phyloP scores from a whole-genome alignment of 2,888 invertebrate genomes.

The Masnerella sp. region DNA sequence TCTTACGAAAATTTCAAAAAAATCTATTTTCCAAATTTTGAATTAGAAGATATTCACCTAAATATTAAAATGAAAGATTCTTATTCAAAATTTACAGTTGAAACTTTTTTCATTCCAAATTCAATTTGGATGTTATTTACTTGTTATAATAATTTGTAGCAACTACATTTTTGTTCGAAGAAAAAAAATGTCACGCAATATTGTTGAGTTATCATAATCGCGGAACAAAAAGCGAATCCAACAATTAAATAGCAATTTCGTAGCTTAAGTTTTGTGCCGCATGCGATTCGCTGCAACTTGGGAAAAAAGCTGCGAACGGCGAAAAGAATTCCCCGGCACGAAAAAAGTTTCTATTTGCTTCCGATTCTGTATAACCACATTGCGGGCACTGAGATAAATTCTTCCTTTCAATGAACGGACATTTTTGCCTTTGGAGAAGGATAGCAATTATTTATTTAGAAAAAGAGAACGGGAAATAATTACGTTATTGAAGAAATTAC shows the following conservation, averaged over 20 bases:
- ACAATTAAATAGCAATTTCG: constrained; percentile 22
- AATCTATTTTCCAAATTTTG: too few relatives aligned
- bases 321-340: constrained; percentile 35
- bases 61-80: too few relatives aligned
- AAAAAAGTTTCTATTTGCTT: constrained; percentile 47
- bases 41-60: too few relatives aligned
- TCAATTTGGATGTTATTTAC: too few relatives aligned
- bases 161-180: too few relatives aligned
- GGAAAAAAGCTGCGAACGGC: constrained; percentile 8
- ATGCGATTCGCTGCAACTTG: constrained; percentile 17
- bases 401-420: constrained; percentile 46
- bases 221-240: background rate
- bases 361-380: constrained; percentile 38
- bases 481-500: constrained; percentile 20
- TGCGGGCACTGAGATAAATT: constrained; percentile 48
- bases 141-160: too few relatives aligned
- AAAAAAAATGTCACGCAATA: background rate
- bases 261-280: constrained; percentile 2
- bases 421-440: constrained; percentile 33
- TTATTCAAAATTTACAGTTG: too few relatives aligned
- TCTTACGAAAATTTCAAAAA: too few relatives aligned
- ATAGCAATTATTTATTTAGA: constrained; percentile 42
- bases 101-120: too few relatives aligned
- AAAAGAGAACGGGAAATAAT: constrained; percentile 44
- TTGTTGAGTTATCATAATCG: background rate